Evolutionary conservation across 2,113 vertebrate genomes (phyloP).

Genomic region (Lichenostomus cassidix): DNA sequence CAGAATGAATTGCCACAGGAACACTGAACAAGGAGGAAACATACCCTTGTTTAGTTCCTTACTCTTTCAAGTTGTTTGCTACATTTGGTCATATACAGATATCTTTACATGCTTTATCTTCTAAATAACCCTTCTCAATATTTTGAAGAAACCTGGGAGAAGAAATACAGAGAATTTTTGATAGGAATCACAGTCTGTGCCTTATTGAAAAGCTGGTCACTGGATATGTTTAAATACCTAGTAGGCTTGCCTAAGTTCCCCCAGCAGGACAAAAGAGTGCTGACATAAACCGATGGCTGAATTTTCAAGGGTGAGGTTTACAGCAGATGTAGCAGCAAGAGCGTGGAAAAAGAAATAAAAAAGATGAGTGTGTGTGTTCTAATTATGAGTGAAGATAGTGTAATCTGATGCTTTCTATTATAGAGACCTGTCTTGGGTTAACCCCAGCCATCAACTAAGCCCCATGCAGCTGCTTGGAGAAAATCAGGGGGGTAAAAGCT

Average conservation of each 20-base stretch:
- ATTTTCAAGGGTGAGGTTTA: background rate
- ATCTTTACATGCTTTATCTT: background rate
- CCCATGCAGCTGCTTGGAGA: fast-evolving
- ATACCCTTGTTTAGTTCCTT: background rate
- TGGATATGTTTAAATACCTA: background rate
- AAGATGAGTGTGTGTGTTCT: background rate
- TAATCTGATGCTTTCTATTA: background rate
- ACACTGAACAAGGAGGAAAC: background rate
- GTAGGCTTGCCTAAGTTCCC: background rate
- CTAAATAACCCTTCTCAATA: background rate
- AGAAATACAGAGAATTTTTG: background rate
- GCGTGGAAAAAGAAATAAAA: background rate
- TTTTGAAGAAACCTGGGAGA: background rate
- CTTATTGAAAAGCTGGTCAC: background rate
- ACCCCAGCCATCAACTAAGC: background rate
- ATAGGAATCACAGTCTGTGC: background rate
- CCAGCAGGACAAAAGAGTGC: background rate
- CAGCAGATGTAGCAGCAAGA: background rate
- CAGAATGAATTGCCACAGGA: background rate
- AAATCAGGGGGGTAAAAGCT: background rate
- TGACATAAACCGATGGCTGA: background rate
- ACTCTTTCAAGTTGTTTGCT: background rate
- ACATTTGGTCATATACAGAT: background rate
- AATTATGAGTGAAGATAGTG: background rate
- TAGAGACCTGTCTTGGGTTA: background rate